Evolutionary conservation across 2,888 invertebrate species (phyloP).

Genomic region (Drosophila monieri): DNA sequence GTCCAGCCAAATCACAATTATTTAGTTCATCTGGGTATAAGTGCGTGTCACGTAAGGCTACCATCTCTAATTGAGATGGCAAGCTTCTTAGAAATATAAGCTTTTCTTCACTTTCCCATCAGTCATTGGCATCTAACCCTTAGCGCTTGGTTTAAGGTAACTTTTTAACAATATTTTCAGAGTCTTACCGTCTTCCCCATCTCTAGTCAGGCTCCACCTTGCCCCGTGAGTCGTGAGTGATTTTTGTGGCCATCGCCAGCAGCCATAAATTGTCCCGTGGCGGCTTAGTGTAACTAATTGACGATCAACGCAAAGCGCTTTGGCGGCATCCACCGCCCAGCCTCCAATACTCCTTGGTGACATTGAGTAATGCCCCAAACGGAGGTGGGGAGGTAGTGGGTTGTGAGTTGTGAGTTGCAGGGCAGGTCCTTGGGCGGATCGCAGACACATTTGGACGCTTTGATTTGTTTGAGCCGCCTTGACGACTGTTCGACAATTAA

Average conservation of each 20-base stretch:
- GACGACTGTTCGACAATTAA: constrained; percentile 74
- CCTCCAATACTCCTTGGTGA: constrained; percentile 42
- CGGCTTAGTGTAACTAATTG: constrained; percentile 69
- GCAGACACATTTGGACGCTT: constrained; percentile 52
- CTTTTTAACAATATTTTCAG: neutral
- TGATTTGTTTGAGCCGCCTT: constrained; percentile 69
- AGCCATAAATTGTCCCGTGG: constrained; percentile 42
- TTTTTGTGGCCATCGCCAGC: constrained; percentile 12
- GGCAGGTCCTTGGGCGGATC: constrained; percentile 29
- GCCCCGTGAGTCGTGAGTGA: constrained; percentile 6
- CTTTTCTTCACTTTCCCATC: neutral
- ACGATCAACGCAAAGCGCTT: constrained; percentile 57
- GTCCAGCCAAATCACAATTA: constrained; percentile 20
- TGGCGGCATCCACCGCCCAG: constrained; percentile 37
- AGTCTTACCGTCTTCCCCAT: neutral
- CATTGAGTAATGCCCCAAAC: constrained; percentile 74
- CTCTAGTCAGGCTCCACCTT: neutral
- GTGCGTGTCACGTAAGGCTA: constrained; percentile 13
- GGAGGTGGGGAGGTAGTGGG: neutral
- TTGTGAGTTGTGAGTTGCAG: neutral
- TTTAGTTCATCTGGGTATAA: constrained; percentile 13
- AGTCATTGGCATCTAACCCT: neutral
- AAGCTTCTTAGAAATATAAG: too few species aligned
- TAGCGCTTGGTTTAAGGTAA: neutral
- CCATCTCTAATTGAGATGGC: constrained; percentile 6